Evolutionary conservation across 2,113 vertebrate genomes (phyloP).

Genomic region (Megaceryle maxima): DNA sequence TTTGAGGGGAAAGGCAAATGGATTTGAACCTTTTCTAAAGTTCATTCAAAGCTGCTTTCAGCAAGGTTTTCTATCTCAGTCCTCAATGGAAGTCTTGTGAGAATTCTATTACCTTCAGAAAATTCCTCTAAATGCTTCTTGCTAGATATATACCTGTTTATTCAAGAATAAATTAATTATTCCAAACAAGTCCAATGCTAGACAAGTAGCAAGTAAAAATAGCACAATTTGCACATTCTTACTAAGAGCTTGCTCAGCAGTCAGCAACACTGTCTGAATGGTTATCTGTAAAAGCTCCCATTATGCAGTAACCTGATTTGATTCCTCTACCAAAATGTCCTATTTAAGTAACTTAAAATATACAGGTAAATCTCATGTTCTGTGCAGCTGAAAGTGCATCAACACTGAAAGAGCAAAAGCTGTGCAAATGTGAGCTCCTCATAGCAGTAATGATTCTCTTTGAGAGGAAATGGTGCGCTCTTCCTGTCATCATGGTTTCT

Average conservation of each 20-base stretch:
- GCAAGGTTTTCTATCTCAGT: neutral
- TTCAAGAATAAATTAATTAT: neutral
- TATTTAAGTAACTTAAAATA: neutral
- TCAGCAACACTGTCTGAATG: neutral
- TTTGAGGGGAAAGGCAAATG: neutral
- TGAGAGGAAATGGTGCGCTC: neutral
- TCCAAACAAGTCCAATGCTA: neutral
- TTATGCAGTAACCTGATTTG: neutral
- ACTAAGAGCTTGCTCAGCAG: neutral
- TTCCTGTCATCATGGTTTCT: slow-evolving; percentile 12
- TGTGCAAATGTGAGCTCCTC: neutral
- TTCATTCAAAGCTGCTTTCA: neutral
- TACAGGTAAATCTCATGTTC: neutral
- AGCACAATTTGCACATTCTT: slow-evolving; percentile 20
- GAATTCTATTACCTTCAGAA: neutral
- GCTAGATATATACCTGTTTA: neutral
- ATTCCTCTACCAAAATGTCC: neutral
- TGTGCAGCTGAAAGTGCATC: neutral
- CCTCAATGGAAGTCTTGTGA: neutral
- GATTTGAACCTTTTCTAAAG: neutral
- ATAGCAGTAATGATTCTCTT: neutral
- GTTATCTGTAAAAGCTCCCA: neutral
- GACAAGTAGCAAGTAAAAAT: slow-evolving; percentile 20
- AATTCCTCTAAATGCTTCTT: neutral
- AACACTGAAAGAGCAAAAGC: neutral